Evolutionary conservation across 2,888 invertebrate genomes (phyloP).

Genomic region (Acanthosepion lycidas): DNA sequence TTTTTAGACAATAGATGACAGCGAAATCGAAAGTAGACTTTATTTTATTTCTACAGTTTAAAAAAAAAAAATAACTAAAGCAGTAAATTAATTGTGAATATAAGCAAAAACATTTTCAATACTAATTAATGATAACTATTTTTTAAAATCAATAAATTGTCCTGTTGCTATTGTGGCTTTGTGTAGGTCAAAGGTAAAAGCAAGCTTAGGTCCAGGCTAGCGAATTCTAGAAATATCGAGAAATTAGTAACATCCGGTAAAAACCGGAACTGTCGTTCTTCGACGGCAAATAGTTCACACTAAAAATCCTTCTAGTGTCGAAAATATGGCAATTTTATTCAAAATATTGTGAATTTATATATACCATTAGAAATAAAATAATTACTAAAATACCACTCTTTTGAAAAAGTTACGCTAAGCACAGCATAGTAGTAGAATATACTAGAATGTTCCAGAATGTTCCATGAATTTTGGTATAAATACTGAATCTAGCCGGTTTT

Average conservation of each 20-base stretch:
- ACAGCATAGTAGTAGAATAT: not conserved
- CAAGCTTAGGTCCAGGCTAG: not conserved
- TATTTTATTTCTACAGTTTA: not conserved
- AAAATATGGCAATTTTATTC: not conserved
- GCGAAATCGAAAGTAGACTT: not conserved
- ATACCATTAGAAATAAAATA: not conserved
- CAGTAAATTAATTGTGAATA: not conserved
- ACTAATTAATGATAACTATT: not conserved
- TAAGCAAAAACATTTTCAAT: not conserved
- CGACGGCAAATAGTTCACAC: not conserved
- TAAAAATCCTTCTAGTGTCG: not conserved
- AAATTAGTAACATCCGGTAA: not conserved
- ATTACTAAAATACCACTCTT: not conserved
- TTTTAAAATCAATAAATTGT: not conserved
- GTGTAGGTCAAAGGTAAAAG: not conserved
- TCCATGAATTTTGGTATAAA: not conserved
- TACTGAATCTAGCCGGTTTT: not conserved
- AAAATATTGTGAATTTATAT: not conserved
- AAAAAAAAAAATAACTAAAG: not conserved
- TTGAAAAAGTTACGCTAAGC: not conserved
- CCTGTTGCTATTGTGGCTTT: not conserved
- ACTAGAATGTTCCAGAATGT: constrained; percentile 14
- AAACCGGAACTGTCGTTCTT: constrained; percentile 39
- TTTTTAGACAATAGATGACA: no score
- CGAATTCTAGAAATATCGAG: not conserved